A percentile compares a stretch with the other conserved stretches of the same genome.
These are phyloP conservation scores for Oopsacas minuta DNA, from an alignment of 37 sponge, comb jelly and placozoan genomes.

Conservation along the genomic window DNA sequence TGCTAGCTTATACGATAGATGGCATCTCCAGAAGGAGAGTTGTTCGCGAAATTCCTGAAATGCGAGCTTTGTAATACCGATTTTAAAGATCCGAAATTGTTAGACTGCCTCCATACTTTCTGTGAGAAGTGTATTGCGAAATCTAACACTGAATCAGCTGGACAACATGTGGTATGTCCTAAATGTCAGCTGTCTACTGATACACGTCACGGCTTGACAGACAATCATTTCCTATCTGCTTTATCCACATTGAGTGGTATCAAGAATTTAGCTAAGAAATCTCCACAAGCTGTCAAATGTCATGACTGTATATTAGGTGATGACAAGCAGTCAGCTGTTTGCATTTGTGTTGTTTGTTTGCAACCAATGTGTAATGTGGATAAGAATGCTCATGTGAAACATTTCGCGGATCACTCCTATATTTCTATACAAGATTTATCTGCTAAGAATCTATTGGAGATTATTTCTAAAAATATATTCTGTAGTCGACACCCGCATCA, in stretches of 20 bases:
- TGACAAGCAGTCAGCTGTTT: not conserved
- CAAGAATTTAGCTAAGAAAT: not conserved
- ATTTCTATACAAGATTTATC: not conserved
- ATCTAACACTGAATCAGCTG: not conserved
- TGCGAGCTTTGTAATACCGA: not conserved
- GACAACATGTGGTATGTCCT: not conserved
- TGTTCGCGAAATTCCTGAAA: not conserved
- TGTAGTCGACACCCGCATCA: not conserved
- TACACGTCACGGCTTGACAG: not conserved
- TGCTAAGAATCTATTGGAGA: not conserved
- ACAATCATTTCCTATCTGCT: not conserved
- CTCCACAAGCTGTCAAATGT: not conserved
- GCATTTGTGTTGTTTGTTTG: not conserved
- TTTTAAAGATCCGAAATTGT: not conserved
- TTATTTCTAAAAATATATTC: not conserved
- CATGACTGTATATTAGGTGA: not conserved
- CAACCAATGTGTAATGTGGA: slow-evolving; percentile 13
- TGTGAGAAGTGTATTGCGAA: not conserved
- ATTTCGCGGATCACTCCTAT: not conserved
- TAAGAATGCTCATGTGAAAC: not conserved
- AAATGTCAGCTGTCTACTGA: not conserved
- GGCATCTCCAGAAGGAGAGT: not conserved
- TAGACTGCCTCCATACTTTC: not conserved
- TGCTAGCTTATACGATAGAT: too few species aligned
- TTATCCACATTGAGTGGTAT: not conserved